phyloP scores from a whole-genome alignment of 2,888 invertebrate genomes.

The Dione vanillae region DNA sequence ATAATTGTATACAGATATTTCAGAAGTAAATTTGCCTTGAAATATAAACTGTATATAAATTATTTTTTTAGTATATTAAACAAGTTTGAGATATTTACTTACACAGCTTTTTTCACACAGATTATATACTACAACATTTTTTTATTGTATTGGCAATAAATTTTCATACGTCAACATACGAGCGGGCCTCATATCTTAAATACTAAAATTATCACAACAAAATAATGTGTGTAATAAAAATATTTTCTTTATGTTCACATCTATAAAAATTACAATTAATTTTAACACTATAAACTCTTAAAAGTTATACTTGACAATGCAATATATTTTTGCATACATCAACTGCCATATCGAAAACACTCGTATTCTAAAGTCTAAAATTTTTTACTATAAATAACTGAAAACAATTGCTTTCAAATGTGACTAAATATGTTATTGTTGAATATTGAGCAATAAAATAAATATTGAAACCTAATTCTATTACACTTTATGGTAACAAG shows the following conservation, averaged over 20 bases:
- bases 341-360: conserved; percentile 2
- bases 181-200: conserved; percentile 3
- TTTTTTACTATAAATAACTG: no score
- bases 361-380: no score
- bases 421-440: no score
- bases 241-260: neutral
- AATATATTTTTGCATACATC: conserved; percentile 20
- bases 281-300: neutral
- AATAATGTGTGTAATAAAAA: neutral
- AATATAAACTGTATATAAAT: conserved; percentile 49
- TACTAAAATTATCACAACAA: neutral
- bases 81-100: conserved; percentile 13
- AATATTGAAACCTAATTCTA: neutral
- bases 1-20: conserved; percentile 49
- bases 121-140: neutral
- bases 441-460: conserved; percentile 15
- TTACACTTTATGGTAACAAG: neutral
- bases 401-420: no score
- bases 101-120: neutral
- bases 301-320: conserved; percentile 12
- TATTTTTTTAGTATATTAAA: conserved; percentile 47
- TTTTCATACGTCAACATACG: conserved; percentile 1
- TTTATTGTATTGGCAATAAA: neutral
- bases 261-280: conserved; percentile 1
- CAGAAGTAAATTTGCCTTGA: conserved; percentile 43